phyloP scores from a whole-genome alignment of 2,888 invertebrate genomes.

The Chrysomela aeneicollis region DNA sequence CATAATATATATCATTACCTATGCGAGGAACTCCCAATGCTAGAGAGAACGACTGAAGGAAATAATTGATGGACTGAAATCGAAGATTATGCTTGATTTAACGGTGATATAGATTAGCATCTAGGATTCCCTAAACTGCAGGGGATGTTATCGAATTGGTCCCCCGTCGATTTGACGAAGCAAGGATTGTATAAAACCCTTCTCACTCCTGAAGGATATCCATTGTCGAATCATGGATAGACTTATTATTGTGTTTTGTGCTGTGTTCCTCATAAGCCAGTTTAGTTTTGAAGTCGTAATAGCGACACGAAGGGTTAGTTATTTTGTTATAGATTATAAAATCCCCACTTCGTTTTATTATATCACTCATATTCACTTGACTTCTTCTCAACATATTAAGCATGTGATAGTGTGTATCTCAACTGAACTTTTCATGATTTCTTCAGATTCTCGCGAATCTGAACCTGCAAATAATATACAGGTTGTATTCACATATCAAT shows the following conservation, averaged over 20 bases:
- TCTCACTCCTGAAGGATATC: conserved; percentile 24
- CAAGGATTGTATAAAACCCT: conserved; percentile 46
- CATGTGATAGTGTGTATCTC: too few relatives aligned
- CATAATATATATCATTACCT: too few relatives aligned
- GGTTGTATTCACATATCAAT: too few relatives aligned
- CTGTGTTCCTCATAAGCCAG: conserved; percentile 35
- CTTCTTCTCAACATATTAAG: too few relatives aligned
- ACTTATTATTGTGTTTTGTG: conserved; percentile 43
- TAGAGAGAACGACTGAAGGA: too few relatives aligned
- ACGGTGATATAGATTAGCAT: conserved; percentile 40
- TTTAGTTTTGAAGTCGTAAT: conserved; percentile 30
- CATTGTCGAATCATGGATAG: conserved; percentile 48
- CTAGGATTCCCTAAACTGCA: conserved; percentile 47
- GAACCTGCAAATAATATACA: too few relatives aligned
- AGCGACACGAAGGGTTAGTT: conserved; percentile 31
- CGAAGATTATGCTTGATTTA: conserved; percentile 25
- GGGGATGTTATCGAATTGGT: conserved; percentile 54
- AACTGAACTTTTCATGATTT: too few relatives aligned
- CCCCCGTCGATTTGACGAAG: conserved; percentile 47
- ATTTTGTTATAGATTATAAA: neutral
- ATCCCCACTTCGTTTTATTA: too few relatives aligned
- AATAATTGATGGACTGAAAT: conserved; percentile 22
- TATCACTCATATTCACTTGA: too few relatives aligned
- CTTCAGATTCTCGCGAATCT: too few relatives aligned
- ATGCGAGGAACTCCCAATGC: too few relatives aligned